These are phyloP conservation scores for Epinephelus malabaricus DNA, from an alignment of 2,797 vertebrate species.

Conservation along the genomic window DNA sequence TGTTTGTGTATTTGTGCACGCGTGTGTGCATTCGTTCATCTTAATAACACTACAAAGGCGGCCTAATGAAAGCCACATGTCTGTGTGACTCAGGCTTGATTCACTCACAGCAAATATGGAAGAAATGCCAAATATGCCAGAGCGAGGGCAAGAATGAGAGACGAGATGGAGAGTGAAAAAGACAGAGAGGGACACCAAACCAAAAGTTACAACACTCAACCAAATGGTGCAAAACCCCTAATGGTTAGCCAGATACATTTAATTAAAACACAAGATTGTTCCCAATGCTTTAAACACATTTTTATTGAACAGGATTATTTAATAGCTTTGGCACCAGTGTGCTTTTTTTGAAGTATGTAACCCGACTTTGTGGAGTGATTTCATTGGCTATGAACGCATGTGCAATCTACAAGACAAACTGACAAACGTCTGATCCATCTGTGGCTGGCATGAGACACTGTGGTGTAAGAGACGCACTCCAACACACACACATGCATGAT, in stretches of 20 bases:
- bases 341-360: conserved; percentile 14
- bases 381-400: conserved; percentile 55
- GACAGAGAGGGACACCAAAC: not conserved
- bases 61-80: conserved; percentile 79
- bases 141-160: conserved; percentile 46
- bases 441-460: conserved; percentile 20
- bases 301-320: conserved; percentile 42
- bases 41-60: conserved; percentile 73
- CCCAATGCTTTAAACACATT: conserved; percentile 12
- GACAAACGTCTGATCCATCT: conserved; percentile 41
- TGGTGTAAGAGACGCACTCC: conserved; percentile 15
- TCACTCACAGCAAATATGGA: conserved; percentile 75
- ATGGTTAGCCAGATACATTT: conserved; percentile 12
- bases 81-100: conserved; percentile 65
- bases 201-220: not conserved
- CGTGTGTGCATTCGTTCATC: conserved; percentile 51
- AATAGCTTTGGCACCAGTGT: conserved; percentile 14
- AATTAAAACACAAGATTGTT: conserved; percentile 11
- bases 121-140: conserved; percentile 77
- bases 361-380: conserved; percentile 42
- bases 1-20: conserved; percentile 48
- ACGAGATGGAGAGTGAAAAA: not conserved
- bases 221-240: not conserved
- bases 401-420: conserved; percentile 35
- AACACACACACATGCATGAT: conserved; percentile 21